A percentile compares a stretch with the other conserved stretches of the same genome.
These are phyloP conservation scores for Mellivora capensis DNA, from an alignment of 2,113 vertebrate species.

Conservation along the genomic window DNA sequence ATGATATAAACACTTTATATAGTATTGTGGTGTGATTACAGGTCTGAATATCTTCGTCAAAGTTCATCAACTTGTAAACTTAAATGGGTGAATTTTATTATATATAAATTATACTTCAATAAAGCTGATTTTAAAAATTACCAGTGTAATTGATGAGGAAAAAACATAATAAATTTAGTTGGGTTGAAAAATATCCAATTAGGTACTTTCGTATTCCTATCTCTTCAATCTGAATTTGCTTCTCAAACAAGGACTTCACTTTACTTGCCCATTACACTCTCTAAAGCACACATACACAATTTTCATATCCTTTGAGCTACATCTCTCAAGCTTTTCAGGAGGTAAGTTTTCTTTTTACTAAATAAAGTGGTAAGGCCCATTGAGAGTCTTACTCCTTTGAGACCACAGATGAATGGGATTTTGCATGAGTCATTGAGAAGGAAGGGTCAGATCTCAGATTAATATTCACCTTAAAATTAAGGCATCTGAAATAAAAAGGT, in stretches of 20 bases:
- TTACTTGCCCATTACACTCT: background rate
- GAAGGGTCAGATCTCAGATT: background rate
- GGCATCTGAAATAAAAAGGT: background rate
- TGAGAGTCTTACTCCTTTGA: background rate
- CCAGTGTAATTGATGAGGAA: background rate
- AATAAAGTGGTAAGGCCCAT: background rate
- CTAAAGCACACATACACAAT: background rate
- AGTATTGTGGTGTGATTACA: background rate
- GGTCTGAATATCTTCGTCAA: background rate
- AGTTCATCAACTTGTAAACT: background rate
- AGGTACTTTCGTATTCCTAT: background rate
- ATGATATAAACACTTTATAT: background rate
- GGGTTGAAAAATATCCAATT: background rate
- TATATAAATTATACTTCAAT: background rate
- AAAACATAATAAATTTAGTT: background rate
- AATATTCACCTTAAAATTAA: background rate
- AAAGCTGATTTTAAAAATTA: background rate
- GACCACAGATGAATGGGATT: background rate
- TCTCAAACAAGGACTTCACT: background rate
- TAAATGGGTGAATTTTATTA: background rate
- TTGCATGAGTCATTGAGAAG: background rate
- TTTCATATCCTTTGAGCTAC: background rate
- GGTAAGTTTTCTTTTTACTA: background rate
- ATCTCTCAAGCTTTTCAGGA: background rate
- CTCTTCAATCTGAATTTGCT: background rate